A percentile compares a stretch with the other conserved stretches of the same genome.
These are phyloP conservation scores for Odontomachus brunneus DNA, from an alignment of 1,140 invertebrate species.

Conservation along the genomic window DNA sequence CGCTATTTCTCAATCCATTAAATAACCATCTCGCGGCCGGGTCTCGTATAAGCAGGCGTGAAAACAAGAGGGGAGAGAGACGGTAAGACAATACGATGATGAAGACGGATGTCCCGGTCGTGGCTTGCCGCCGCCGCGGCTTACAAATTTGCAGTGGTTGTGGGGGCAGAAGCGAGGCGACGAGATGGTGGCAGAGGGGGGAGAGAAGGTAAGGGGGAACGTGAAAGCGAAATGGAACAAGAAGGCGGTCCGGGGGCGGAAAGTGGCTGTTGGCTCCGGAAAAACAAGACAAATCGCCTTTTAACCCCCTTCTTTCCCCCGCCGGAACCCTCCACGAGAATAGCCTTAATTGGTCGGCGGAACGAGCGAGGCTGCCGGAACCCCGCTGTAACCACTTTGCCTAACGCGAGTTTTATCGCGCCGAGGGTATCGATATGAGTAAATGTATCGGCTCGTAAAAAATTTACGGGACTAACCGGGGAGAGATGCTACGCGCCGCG, in stretches of 20 bases:
- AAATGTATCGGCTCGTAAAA: constrained; percentile 78
- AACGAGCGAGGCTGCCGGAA: constrained; percentile 71
- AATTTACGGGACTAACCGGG: constrained; percentile 71
- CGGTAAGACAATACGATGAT: constrained; percentile 53
- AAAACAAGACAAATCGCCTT: constrained; percentile 79
- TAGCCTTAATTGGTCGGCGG: constrained; percentile 78
- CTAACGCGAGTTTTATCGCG: constrained; percentile 81
- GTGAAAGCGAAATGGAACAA: constrained; percentile 41
- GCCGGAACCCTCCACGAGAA: constrained; percentile 23
- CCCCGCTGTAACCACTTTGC: constrained; percentile 77
- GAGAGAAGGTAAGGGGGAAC: constrained; percentile 31
- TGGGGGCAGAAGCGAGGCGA: constrained; percentile 54
- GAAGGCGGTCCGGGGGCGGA: constrained; percentile 35
- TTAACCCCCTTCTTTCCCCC: constrained; percentile 69
- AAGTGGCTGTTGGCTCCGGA: constrained; percentile 48
- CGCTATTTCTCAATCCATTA: constrained; percentile 57
- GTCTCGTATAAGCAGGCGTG: constrained; percentile 22
- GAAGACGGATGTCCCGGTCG: constrained; percentile 64
- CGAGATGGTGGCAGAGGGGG: background rate
- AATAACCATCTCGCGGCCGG: constrained; percentile 44
- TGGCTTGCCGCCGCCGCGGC: constrained; percentile 35
- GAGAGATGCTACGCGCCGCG: background rate
- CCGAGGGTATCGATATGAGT: constrained; percentile 56
- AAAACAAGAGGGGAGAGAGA: constrained; percentile 49
- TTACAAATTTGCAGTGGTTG: constrained; percentile 69